Evolutionary conservation across 2,113 vertebrate genomes (phyloP).

Genomic region (Otocyon megalotis): DNA sequence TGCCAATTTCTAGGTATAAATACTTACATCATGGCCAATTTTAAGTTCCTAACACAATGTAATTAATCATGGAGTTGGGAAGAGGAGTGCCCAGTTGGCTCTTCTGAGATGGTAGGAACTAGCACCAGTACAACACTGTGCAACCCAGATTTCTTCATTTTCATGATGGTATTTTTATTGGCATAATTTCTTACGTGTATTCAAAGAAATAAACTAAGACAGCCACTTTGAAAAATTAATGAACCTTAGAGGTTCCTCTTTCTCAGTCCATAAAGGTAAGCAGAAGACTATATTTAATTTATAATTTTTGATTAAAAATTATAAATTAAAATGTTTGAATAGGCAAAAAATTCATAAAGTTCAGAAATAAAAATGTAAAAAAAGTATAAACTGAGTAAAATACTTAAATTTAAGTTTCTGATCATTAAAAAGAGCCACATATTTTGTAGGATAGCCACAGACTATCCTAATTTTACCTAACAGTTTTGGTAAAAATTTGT

Average conservation of each 20-base stretch:
- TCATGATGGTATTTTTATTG: not conserved
- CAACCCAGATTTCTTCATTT: not conserved
- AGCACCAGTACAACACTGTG: not conserved
- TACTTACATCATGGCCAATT: not conserved
- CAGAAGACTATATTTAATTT: not conserved
- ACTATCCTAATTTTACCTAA: not conserved
- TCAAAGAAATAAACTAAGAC: not conserved
- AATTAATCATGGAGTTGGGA: not conserved
- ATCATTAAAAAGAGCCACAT: not conserved
- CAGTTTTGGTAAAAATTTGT: not conserved
- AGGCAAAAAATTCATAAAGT: not conserved
- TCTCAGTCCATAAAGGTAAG: not conserved
- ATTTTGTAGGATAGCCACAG: not conserved
- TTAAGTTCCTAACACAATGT: not conserved
- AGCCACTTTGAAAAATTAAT: slow-evolving; percentile 8
- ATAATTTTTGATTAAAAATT: not conserved
- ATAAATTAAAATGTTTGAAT: not conserved
- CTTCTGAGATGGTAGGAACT: not conserved
- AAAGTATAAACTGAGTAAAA: not conserved
- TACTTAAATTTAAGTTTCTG: not conserved
- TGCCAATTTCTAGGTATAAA: not conserved
- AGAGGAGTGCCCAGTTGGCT: not conserved
- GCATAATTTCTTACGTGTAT: not conserved
- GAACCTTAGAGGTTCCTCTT: not conserved
- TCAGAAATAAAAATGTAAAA: not conserved